Percentiles rank a stretch among this genome's conserved stretches.
phyloP scores from a whole-genome alignment of 2,113 vertebrate genomes.

The Rhodinocichla rosea region DNA sequence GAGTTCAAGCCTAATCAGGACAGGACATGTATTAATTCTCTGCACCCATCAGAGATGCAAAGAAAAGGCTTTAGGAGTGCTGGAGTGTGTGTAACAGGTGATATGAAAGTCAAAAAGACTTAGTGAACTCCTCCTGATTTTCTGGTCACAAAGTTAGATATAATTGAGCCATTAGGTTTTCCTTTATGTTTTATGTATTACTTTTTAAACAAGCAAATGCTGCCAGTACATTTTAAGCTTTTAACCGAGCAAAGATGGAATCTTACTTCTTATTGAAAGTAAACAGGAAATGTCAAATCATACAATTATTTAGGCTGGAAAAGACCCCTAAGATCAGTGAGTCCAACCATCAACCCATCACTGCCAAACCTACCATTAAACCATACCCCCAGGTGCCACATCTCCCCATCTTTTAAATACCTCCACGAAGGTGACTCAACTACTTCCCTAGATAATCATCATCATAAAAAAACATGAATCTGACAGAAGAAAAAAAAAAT shows the following conservation, averaged over 20 bases:
- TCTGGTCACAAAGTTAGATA: background rate
- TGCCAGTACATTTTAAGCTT: background rate
- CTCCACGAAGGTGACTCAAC: background rate
- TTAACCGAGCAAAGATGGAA: background rate
- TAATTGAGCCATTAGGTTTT: background rate
- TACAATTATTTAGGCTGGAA: background rate
- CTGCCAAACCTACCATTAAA: background rate
- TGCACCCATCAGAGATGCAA: background rate
- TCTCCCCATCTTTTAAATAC: background rate
- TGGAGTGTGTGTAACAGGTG: background rate
- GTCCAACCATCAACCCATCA: background rate
- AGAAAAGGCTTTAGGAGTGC: background rate
- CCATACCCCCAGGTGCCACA: background rate
- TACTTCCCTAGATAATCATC: background rate
- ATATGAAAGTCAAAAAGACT: background rate
- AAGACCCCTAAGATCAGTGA: background rate
- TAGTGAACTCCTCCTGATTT: background rate
- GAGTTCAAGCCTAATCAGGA: background rate
- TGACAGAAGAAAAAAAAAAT: background rate
- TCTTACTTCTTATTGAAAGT: background rate
- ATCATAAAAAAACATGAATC: background rate
- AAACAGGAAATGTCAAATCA: background rate
- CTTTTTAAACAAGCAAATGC: background rate
- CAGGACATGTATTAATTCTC: background rate
- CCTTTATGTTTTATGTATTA: background rate